Percentiles rank a stretch among this genome's conserved stretches.
Conservation (phyloP, 2,113 vertebrate species). For the Solea senegalensis region DNA sequence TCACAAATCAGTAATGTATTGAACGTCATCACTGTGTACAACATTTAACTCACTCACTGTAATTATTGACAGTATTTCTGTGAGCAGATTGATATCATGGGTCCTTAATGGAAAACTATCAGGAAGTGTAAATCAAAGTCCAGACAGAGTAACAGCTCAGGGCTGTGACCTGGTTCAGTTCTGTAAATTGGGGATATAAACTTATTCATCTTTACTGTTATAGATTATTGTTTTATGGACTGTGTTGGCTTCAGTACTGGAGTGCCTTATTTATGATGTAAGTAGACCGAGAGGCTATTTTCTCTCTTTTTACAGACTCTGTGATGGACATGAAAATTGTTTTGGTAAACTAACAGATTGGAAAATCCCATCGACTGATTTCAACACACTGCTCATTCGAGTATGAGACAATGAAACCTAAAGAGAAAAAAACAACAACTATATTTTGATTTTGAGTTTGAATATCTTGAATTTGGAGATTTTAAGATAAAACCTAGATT, state of each 20-base stretch:
- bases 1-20: background rate
- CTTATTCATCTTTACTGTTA: constrained; percentile 17
- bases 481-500: background rate
- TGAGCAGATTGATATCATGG: background rate
- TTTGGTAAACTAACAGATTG: constrained; percentile 10
- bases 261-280: constrained; percentile 30
- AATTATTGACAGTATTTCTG: background rate
- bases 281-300: background rate
- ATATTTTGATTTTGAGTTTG: no score
- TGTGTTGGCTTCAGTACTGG: constrained; percentile 6
- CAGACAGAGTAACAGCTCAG: constrained; percentile 23
- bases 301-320: background rate
- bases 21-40: background rate
- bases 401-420: background rate
- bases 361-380: constrained; percentile 1
- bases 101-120: constrained; percentile 49
- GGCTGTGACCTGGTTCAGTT: background rate
- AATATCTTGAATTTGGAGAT: background rate
- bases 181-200: constrained; percentile 1
- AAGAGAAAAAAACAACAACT: background rate
- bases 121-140: constrained; percentile 52
- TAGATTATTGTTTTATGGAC: constrained; percentile 7
- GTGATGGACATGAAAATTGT: background rate
- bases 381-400: background rate
- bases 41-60: background rate